phyloP scores from a whole-genome alignment of 2,888 invertebrate species.

The Xanthostigma xanthostigma region DNA sequence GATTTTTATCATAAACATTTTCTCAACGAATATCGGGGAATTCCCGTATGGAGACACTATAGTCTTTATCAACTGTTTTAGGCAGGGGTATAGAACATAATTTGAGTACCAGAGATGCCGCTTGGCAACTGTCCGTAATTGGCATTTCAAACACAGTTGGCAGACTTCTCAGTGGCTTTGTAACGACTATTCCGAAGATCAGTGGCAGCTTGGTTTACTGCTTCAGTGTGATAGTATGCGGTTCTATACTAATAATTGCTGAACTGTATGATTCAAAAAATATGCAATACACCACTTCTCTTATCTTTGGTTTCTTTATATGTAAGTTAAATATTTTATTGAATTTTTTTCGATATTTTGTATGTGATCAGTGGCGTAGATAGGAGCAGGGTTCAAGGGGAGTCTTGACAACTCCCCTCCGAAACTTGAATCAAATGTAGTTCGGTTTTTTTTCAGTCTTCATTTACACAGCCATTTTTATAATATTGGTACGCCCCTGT shows the following conservation, averaged over 20 bases:
- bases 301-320: constrained; percentile 49
- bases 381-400: too few relatives aligned
- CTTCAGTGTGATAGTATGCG: constrained; percentile 45
- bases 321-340: constrained; percentile 28
- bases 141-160: constrained; percentile 58
- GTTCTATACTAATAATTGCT: constrained; percentile 40
- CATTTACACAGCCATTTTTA: too few relatives aligned
- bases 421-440: too few relatives aligned
- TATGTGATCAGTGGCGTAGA: too few relatives aligned
- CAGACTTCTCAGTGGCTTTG: constrained; percentile 51
- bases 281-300: constrained; percentile 41
- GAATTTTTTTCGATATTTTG: neutral
- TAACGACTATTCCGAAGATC: constrained; percentile 37
- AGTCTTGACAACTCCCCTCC: too few relatives aligned
- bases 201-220: constrained; percentile 52
- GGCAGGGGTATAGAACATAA: constrained; percentile 33
- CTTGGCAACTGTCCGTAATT: constrained; percentile 48
- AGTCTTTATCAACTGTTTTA: constrained; percentile 8
- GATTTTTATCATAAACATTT: too few relatives aligned
- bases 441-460: too few relatives aligned
- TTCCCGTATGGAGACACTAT: too few relatives aligned
- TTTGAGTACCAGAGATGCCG: constrained; percentile 30
- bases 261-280: constrained; percentile 31
- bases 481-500: too few relatives aligned
- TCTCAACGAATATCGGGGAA: too few relatives aligned